A percentile compares a stretch with the other conserved stretches of the same genome.
These are phyloP conservation scores for Himantopus leucocephalus DNA, from an alignment of 2,113 vertebrate species.

Conservation along the genomic window DNA sequence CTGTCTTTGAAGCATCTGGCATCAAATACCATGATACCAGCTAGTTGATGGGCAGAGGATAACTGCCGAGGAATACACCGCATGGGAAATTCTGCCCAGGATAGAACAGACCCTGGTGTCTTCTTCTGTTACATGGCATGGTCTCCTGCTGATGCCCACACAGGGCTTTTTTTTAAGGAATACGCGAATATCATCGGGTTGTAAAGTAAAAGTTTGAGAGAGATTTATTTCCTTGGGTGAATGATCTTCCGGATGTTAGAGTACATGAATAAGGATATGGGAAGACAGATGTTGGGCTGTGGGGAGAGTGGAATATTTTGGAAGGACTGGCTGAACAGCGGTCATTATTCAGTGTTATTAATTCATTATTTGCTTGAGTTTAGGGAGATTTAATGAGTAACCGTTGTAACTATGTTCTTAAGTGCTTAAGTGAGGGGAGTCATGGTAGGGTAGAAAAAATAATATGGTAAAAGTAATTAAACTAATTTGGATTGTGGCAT, in stretches of 20 bases:
- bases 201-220: neutral
- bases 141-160: neutral
- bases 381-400: neutral
- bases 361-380: conserved; percentile 7
- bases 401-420: neutral
- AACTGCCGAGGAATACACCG: neutral
- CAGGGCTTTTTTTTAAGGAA: neutral
- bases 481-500: conserved; percentile 1
- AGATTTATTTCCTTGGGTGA: neutral
- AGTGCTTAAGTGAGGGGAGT: conserved; percentile 6
- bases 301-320: neutral
- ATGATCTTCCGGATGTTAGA: neutral
- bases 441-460: conserved; percentile 11
- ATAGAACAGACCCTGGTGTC: neutral
- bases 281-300: neutral
- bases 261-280: neutral
- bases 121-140: neutral
- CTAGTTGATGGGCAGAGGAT: neutral
- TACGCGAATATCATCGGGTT: fast-evolving
- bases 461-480: conserved; percentile 39
- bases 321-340: neutral
- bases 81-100: fast-evolving
- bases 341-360: neutral
- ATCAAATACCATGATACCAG: neutral
- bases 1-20: neutral